phyloP scores from a whole-genome alignment of 2,797 vertebrate genomes.

The Lagorchestes hirsutus region DNA sequence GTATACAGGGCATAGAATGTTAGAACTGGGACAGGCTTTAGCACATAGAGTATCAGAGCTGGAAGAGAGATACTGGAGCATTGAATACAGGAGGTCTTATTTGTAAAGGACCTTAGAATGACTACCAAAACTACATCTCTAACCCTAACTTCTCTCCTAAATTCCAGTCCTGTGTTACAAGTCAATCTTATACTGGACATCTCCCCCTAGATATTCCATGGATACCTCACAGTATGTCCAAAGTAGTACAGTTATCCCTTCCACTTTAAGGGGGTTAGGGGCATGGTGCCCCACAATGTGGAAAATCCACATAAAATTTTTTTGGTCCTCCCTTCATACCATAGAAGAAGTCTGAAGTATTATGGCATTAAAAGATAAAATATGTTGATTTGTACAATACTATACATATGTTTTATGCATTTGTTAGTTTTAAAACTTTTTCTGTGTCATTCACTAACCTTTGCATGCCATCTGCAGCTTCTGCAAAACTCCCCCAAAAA shows the following conservation, averaged over 20 bases:
- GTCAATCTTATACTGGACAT: background rate
- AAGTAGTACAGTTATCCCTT: background rate
- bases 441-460: background rate
- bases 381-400: background rate
- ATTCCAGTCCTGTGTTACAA: background rate
- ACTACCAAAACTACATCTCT: background rate
- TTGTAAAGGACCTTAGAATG: background rate
- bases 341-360: background rate
- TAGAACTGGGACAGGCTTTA: background rate
- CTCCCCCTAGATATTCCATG: background rate
- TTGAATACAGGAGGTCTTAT: background rate
- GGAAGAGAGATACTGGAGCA: background rate
- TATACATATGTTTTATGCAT: background rate
- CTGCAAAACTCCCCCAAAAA: background rate
- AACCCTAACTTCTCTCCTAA: background rate
- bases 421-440: background rate
- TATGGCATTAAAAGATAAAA: background rate
- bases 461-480: background rate
- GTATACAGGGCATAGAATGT: background rate
- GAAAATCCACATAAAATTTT: background rate
- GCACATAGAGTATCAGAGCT: background rate
- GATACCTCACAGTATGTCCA: background rate
- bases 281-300: background rate
- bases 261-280: background rate
- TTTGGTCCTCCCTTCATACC: background rate